These are phyloP conservation scores for Xyrauchen texanus DNA, from an alignment of 2,113 vertebrate genomes.

Conservation along the genomic window DNA sequence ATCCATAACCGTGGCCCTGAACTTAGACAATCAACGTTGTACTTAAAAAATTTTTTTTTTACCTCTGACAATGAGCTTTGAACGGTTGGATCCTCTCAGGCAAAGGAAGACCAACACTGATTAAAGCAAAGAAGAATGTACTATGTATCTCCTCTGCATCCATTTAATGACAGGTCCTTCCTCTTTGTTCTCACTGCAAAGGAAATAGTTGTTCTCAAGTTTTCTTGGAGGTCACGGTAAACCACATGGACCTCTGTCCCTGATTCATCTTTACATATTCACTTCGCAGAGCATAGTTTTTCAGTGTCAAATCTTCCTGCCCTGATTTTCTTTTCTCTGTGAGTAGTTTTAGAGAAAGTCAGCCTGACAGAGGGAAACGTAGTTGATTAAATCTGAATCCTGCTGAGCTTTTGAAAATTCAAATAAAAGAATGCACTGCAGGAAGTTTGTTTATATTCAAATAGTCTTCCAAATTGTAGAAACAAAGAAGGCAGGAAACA, in stretches of 20 bases:
- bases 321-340: not conserved
- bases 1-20: not conserved
- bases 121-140: not conserved
- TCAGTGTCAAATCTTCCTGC: conserved; percentile 26
- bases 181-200: too few relatives aligned
- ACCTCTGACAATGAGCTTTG: conserved; percentile 9
- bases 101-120: not conserved
- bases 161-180: not conserved
- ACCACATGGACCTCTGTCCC: not conserved
- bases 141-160: not conserved
- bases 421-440: conserved; percentile 48
- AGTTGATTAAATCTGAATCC: conserved; percentile 53
- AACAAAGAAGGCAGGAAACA: conserved; percentile 36
- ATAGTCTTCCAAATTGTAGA: conserved; percentile 34
- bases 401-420: conserved; percentile 55
- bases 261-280: conserved; percentile 4
- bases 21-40: not conserved
- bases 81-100: not conserved
- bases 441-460: conserved; percentile 57
- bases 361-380: conserved; percentile 29
- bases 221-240: conserved; percentile 10
- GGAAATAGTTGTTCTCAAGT: not conserved
- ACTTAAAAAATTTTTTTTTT: conserved; percentile 14
- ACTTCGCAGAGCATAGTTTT: not conserved
- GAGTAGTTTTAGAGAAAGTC: conserved; percentile 22